A percentile compares a stretch with the other conserved stretches of the same genome.
Evolutionary conservation across 1,140 invertebrate genomes (phyloP).

Genomic region (Leptinotarsa undecemlineata): DNA sequence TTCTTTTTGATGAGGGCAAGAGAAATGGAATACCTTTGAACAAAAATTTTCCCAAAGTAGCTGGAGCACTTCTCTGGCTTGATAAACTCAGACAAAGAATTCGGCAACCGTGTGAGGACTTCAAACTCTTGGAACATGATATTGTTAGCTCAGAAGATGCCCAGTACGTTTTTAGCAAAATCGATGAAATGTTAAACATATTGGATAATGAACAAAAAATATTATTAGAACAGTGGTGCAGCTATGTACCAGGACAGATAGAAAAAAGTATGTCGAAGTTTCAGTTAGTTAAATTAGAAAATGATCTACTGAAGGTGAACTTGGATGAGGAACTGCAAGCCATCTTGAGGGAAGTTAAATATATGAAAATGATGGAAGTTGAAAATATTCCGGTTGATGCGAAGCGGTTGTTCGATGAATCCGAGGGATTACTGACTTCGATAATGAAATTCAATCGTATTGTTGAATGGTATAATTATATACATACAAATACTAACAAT

Average conservation of each 20-base stretch:
- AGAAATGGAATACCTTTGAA: slow-evolving; percentile 62
- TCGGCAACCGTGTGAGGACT: slow-evolving; percentile 63
- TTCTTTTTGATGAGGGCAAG: slow-evolving; percentile 60
- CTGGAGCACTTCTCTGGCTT: slow-evolving; percentile 73
- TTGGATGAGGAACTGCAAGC: slow-evolving; percentile 58
- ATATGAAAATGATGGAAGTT: slow-evolving; percentile 65
- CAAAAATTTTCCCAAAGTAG: slow-evolving; percentile 72
- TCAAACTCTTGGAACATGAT: slow-evolving; percentile 60
- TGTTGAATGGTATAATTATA: slow-evolving; percentile 68
- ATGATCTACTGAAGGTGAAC: slow-evolving; percentile 51
- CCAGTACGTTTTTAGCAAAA: slow-evolving; percentile 50
- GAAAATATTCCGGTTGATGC: slow-evolving; percentile 60
- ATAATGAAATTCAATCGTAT: slow-evolving; percentile 58
- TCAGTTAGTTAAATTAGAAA: slow-evolving; percentile 46
- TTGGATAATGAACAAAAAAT: slow-evolving; percentile 50
- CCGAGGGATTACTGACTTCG: slow-evolving; percentile 59
- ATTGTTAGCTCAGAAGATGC: slow-evolving; percentile 51
- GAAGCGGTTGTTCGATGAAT: slow-evolving; percentile 59
- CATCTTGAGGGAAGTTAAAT: slow-evolving; percentile 66
- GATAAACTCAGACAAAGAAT: slow-evolving; percentile 69
- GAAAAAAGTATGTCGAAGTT: slow-evolving; percentile 52
- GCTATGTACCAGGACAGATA: slow-evolving; percentile 51
- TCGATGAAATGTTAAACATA: slow-evolving; percentile 52
- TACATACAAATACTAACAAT: slow-evolving; percentile 65
- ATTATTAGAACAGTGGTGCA: slow-evolving; percentile 53